Conservation (phyloP, 2,888 invertebrate genomes). For the Spodoptera exigua region DNA sequence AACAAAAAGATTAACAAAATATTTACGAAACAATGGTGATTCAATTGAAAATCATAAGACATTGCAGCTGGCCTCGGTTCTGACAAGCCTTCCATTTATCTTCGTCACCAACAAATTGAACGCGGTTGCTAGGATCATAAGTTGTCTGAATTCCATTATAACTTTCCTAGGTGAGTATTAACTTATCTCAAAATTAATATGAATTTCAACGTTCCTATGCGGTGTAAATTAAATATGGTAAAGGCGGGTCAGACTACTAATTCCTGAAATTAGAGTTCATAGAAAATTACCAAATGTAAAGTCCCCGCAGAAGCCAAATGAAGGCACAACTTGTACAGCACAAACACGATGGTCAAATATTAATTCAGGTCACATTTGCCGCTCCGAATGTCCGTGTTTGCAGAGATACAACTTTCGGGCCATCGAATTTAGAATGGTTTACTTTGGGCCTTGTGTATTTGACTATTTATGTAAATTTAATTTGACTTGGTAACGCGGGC, state of each 20-base stretch:
- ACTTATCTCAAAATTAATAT: constrained; percentile 59
- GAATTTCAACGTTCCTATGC: constrained; percentile 59
- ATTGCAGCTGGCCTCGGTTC: constrained; percentile 33
- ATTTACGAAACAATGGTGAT: background rate
- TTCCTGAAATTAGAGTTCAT: constrained; percentile 76
- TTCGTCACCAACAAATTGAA: constrained; percentile 42
- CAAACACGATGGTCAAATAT: constrained; percentile 83
- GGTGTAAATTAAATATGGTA: constrained; percentile 70
- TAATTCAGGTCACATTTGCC: constrained; percentile 87
- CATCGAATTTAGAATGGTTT: constrained; percentile 84
- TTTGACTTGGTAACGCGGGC: constrained; percentile 69
- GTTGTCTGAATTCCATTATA: constrained; percentile 53
- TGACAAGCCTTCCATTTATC: constrained; percentile 48
- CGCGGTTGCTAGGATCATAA: constrained; percentile 44
- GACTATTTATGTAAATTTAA: constrained; percentile 85
- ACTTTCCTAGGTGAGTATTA: constrained; percentile 50
- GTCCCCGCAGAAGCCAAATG: constrained; percentile 74
- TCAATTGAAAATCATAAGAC: constrained; percentile 29
- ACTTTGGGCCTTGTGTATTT: constrained; percentile 80
- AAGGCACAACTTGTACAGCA: constrained; percentile 74
- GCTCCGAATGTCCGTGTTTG: constrained; percentile 81
- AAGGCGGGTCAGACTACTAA: constrained; percentile 71
- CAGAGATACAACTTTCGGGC: constrained; percentile 84
- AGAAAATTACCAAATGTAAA: constrained; percentile 76
- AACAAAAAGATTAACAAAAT: no score